Evolutionary conservation across 2,797 vertebrate species (phyloP), one percentile per base, ranked within the genome.

Genomic region (Pyrocephalus nanus): DNA sequence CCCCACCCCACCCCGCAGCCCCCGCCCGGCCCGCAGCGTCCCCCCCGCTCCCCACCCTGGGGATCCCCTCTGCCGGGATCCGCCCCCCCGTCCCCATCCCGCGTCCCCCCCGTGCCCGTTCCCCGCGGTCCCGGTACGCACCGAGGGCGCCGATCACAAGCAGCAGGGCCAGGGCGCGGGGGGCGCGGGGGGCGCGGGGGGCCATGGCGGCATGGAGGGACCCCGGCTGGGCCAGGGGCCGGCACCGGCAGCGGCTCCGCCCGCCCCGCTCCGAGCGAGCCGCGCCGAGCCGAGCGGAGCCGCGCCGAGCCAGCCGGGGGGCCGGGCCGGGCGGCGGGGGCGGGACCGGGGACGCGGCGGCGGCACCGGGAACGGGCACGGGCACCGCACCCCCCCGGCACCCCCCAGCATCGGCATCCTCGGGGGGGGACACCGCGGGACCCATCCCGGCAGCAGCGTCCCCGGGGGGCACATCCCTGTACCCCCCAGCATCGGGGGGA

Each of bases 151-250:
- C 66, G 54, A 82, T 55, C 70, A 73, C 9, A 86, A 97, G 77
- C 54, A 95, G 81, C 91, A 95, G 83, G 55, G 95, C 76, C 81
- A 94, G 76, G 70, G 88, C 78, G 75, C 86, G 79, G 70, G 71
- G 85, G 73, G 86, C 75, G 70, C 71, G 71, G 71, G 71, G 85
- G 73, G 86, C 75, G 70, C 71, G 71, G 70, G 85, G 70, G 80
- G 58, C 71, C 86, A 89, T 93, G 91, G 95, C 77, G 73, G 70
- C 77, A 86, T 91, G 58, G 88, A 72, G 58, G 34, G 88, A 74
- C 55, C 77, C 64, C 29, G 86, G 78, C 66, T 43, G 67, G 67
- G 67, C 47, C 81, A 57, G 81, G 77, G 64, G 76, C 69, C 83
- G 83, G 65, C 79, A 81, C 62, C 79, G 86, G 86, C 87, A 70